These are phyloP conservation scores for Crenuchus spilurus DNA, from an alignment of 2,797 vertebrate genomes.

Conservation along the genomic window DNA sequence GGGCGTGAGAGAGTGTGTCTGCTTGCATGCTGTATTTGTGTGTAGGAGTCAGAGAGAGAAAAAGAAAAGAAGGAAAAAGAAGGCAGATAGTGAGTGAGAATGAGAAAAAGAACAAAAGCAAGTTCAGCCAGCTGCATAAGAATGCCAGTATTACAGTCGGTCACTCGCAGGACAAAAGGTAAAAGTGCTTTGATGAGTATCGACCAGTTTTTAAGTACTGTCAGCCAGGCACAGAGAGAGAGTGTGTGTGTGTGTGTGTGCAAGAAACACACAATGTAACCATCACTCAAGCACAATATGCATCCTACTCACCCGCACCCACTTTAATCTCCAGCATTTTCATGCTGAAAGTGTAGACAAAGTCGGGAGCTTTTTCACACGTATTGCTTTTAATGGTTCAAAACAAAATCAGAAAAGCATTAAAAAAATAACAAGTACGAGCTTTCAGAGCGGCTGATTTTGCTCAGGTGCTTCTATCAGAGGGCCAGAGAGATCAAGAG, in stretches of 20 bases:
- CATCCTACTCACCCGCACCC: not conserved
- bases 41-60: not conserved
- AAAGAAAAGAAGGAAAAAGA: not conserved
- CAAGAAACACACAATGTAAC: conserved; percentile 7
- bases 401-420: not conserved
- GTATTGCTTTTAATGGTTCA: conserved; percentile 12
- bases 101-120: not conserved
- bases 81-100: not conserved
- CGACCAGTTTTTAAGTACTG: conserved; percentile 23
- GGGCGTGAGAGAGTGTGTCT: conserved; percentile 6
- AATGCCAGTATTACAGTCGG: not conserved
- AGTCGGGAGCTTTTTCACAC: conserved; percentile 4
- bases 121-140: not conserved
- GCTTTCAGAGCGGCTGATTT: not conserved
- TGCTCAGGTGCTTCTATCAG: not conserved
- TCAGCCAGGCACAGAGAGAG: not conserved
- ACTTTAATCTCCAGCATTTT: conserved; percentile 16
- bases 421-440: not conserved
- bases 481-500: not conserved
- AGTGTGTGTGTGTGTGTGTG: not conserved
- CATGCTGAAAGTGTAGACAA: conserved; percentile 2
- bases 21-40: not conserved
- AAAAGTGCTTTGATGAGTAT: conserved; percentile 12
- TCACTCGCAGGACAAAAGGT: conserved; percentile 21
- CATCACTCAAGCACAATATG: not conserved